phyloP scores from a whole-genome alignment of 2,113 vertebrate genomes.

The Oryzias melastigma region DNA sequence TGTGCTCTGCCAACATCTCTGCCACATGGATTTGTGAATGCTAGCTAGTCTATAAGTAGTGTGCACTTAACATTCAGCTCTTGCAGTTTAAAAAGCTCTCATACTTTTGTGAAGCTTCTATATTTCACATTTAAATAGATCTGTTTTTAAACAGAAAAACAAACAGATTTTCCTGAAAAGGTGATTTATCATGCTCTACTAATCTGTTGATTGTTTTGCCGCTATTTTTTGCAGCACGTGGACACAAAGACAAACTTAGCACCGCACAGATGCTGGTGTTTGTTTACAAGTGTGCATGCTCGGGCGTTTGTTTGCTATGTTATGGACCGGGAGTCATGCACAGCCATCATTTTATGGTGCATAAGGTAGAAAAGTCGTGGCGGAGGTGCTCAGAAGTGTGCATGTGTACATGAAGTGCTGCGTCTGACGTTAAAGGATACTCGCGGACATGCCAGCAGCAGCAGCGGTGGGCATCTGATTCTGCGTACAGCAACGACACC shows the following conservation, averaged over 20 bases:
- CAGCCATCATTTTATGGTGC: neutral
- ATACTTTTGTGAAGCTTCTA: too few species aligned
- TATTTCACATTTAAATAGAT: too few species aligned
- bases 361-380: neutral
- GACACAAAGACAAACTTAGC: slow-evolving; percentile 18
- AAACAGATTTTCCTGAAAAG: too few species aligned
- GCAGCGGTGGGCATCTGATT: slow-evolving; percentile 57
- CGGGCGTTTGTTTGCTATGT: neutral
- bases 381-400: slow-evolving; percentile 29
- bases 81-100: too few species aligned
- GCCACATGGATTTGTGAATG: neutral
- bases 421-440: slow-evolving; percentile 65
- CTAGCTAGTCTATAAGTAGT: neutral
- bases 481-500: slow-evolving; percentile 59
- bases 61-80: too few species aligned
- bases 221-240: slow-evolving; percentile 9
- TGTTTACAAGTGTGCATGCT: slow-evolving; percentile 15
- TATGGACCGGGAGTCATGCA: neutral
- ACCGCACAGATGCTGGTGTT: slow-evolving; percentile 13
- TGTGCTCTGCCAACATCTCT: slow-evolving; percentile 5
- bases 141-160: too few species aligned
- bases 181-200: too few species aligned
- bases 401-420: slow-evolving; percentile 61
- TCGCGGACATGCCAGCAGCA: slow-evolving; percentile 44
- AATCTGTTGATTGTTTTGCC: neutral